A percentile compares a stretch with the other conserved stretches of the same genome.
Conservation (phyloP, 2,888 invertebrate genomes). For the Drosophila peninsularis region DNA sequence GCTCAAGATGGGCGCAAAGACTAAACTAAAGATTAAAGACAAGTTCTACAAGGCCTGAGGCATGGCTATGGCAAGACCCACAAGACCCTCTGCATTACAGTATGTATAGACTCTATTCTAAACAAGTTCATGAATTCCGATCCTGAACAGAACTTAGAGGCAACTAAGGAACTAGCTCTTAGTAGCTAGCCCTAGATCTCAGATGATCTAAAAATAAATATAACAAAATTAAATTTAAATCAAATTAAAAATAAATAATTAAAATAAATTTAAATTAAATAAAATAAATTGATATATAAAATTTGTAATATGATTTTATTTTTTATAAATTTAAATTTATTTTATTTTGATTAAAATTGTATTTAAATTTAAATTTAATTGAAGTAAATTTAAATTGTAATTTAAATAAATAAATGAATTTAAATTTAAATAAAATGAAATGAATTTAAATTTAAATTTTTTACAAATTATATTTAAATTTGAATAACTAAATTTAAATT, state of each 20-base stretch:
- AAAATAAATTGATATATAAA: not conserved
- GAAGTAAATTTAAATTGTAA: not conserved
- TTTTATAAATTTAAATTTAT: not conserved
- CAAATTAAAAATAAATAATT: not conserved
- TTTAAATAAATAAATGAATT: not conserved
- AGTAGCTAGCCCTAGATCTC: too few species aligned
- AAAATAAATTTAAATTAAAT: too few species aligned
- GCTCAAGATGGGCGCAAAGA: conserved; percentile 2
- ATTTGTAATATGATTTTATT: too few species aligned
- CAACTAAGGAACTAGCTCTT: not conserved
- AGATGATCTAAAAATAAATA: too few species aligned
- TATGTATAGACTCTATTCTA: not conserved
- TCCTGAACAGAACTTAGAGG: too few species aligned
- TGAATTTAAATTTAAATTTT: too few species aligned
- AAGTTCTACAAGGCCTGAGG: not conserved
- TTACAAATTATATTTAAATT: too few species aligned
- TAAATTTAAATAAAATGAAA: too few species aligned
- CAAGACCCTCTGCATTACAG: not conserved
- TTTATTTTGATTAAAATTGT: not conserved
- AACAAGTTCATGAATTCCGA: not conserved
- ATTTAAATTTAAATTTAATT: not conserved
- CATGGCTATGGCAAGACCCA: not conserved
- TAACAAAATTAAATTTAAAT: not conserved
- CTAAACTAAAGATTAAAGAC: not conserved
- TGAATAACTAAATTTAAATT: too few species aligned